phyloP scores from a whole-genome alignment of 2,113 vertebrate species.

The Hemicordylus capensis region DNA sequence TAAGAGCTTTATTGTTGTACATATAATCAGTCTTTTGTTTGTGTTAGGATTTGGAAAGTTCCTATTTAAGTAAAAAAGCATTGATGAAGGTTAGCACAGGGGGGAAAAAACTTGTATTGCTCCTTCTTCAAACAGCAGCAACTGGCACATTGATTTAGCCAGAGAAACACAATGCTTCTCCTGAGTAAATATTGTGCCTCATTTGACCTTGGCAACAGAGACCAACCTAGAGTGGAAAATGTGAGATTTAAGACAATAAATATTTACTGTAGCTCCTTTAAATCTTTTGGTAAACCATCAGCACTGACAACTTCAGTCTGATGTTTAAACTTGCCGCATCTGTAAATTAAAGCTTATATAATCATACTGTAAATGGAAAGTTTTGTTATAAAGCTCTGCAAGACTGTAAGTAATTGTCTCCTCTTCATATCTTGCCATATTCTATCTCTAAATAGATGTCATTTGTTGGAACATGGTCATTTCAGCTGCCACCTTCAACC shows the following conservation, averaged over 20 bases:
- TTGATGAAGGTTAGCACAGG: slow-evolving; percentile 49
- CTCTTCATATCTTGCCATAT: neutral
- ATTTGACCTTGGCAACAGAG: slow-evolving; percentile 50
- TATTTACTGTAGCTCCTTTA: slow-evolving; percentile 46
- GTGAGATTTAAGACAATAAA: slow-evolving; percentile 55
- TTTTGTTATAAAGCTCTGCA: neutral
- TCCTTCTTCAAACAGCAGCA: slow-evolving; percentile 36
- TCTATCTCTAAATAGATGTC: slow-evolving; percentile 16
- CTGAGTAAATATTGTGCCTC: slow-evolving; percentile 45
- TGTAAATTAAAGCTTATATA: slow-evolving; percentile 18
- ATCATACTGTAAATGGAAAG: neutral
- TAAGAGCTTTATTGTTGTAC: slow-evolving; percentile 50
- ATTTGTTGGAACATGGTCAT: slow-evolving; percentile 1
- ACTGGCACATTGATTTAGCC: slow-evolving; percentile 49
- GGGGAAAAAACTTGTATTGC: slow-evolving; percentile 17
- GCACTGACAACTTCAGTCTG: slow-evolving; percentile 36
- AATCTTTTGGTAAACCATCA: slow-evolving; percentile 52
- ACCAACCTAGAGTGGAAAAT: slow-evolving; percentile 48
- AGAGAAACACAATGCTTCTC: slow-evolving; percentile 34
- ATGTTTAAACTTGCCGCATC: slow-evolving; percentile 7
- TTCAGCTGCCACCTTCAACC: neutral
- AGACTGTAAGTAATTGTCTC: neutral
- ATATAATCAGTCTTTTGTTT: slow-evolving; percentile 46
- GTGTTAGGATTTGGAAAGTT: slow-evolving; percentile 45
- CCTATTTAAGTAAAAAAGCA: slow-evolving; percentile 50